Base-by-base conservation (phyloP, 1,140 invertebrate genomes). In the Panulirus ornatus region DNA sequence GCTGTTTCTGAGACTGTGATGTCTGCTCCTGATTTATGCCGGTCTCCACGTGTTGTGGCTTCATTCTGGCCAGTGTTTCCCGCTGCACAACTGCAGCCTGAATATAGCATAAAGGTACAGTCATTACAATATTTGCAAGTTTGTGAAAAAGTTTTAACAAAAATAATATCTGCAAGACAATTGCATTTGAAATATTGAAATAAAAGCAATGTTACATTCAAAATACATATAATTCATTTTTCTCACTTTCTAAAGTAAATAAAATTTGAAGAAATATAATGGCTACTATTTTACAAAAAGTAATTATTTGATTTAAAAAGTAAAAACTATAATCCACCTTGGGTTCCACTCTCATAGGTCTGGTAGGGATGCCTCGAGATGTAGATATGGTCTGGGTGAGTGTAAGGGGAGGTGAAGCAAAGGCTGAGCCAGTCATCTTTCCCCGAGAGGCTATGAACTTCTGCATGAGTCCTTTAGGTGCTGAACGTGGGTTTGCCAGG, bases 401-500 rank as follows among this genome's bases (percentile, higher is more conserved):
- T 51, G 75, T 47, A 47, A 71, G 79, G 40, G 90, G 79, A 73
- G 88, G 75, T 27, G 93, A 91, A 9, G 91, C 42, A 82, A 93
- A 93, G 51, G 93, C 92, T 6, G 93, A 90, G 14, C 88, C 88
- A 19, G 91, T 90, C 86, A 96, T 92, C 92, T 96, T 96, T 30
- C 96, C 96, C 36, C 96, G 95, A 6, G 95, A 96, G 11, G 96
- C 96, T 76, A 97, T 95, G 92, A 97, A 97, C 86, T 96, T 95
- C 92, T 97, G 96, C 96, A 97, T 97, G 51, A 97, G 94, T 0
- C 96, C 96, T 92, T 92, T 92, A 66, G 92, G 83, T 30, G 85
- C 71, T n/a, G n/a, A n/a, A 19, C 86, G 71, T 34, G 78, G 40
- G 19, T 44, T 63, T 19, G 85, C 66, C 42, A 54, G 27, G 85